Evolutionary conservation across 2,113 vertebrate genomes (phyloP).

Genomic region (Australoheros scitulus): DNA sequence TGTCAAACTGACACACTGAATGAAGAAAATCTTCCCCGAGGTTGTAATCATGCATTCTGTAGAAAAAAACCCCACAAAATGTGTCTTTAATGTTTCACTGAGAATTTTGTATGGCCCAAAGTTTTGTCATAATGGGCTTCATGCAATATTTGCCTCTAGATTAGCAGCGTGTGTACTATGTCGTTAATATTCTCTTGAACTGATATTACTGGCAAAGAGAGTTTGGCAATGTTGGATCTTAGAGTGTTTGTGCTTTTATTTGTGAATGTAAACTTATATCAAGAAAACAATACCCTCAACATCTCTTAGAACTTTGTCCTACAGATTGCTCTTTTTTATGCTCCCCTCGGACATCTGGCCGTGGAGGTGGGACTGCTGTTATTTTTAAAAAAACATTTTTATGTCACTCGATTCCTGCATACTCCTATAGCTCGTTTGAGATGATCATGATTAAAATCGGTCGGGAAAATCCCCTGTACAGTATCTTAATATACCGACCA

Average conservation of each 20-base stretch:
- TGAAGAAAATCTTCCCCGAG: neutral
- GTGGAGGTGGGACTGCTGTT: no score
- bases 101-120: neutral
- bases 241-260: neutral
- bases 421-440: no score
- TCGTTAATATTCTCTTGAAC: neutral
- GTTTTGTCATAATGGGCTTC: neutral
- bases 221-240: neutral
- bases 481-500: no score
- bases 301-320: no score
- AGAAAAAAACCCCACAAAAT: neutral
- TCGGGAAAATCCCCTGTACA: no score
- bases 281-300: neutral
- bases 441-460: no score
- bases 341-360: no score
- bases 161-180: neutral
- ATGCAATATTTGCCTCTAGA: neutral
- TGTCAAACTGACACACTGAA: conserved; percentile 37
- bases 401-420: no score
- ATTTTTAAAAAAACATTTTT: no score
- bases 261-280: neutral
- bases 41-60: neutral
- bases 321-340: no score
- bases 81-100: neutral
- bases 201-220: neutral